Evolutionary conservation across 2,797 vertebrate genomes (phyloP).

Genomic region (Spinus olivaceus): DNA sequence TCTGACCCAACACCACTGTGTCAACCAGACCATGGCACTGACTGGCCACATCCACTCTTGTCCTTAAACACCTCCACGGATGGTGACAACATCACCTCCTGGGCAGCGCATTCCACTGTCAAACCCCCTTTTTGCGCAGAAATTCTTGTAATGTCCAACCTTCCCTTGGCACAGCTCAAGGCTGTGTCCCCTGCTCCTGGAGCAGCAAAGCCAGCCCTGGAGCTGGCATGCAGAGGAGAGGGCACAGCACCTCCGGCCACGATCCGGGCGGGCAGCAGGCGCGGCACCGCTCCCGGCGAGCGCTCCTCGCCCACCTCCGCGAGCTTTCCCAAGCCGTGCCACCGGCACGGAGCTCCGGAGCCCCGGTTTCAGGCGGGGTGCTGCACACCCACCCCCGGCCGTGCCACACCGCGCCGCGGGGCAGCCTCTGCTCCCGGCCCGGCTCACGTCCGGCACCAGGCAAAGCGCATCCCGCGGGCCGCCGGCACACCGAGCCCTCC

Average conservation of each 20-base stretch:
- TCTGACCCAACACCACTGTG: accelerated
- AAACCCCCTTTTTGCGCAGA: neutral
- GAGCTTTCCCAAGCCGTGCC: accelerated
- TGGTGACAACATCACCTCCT: neutral
- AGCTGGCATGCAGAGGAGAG: accelerated
- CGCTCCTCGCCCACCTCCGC: neutral
- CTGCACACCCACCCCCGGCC: neutral
- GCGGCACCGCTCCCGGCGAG: accelerated
- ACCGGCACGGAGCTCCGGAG: neutral
- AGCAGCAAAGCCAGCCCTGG: neutral
- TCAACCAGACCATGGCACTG: accelerated
- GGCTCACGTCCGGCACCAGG: too few species aligned
- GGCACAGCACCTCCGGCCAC: neutral
- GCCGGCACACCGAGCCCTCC: neutral
- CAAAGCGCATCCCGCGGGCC: too few species aligned
- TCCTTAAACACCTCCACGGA: neutral
- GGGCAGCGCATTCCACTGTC: neutral
- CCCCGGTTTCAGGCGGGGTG: accelerated
- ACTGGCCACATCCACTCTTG: neutral
- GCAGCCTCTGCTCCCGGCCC: neutral
- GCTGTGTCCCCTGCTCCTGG: accelerated
- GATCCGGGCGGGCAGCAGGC: neutral
- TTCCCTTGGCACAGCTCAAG: too few species aligned
- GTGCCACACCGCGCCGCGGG: neutral
- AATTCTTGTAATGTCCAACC: neutral